Conservation (phyloP, 2,888 invertebrate genomes). For the Parnassius smintheus region DNA sequence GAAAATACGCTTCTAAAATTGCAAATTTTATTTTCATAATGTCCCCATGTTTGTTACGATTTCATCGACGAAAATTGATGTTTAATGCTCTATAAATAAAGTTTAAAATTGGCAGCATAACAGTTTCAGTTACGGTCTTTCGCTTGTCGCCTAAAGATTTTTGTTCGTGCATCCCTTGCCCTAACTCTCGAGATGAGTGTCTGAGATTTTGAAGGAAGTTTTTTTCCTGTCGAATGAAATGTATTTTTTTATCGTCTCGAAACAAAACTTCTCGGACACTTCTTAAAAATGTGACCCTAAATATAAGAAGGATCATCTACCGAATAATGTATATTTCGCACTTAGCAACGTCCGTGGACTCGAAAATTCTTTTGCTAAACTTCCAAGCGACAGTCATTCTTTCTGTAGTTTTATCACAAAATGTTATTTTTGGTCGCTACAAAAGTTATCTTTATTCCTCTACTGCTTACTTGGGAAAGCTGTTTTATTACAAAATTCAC, state of each 20-base stretch:
- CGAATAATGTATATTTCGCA: conserved; percentile 7
- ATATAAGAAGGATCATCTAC: conserved; percentile 16
- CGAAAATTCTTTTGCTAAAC: neutral
- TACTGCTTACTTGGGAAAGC: no score
- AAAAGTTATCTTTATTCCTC: no score
- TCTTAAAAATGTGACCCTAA: conserved; percentile 24
- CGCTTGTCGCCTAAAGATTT: conserved; percentile 44
- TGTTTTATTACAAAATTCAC: no score
- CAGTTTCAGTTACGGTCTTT: conserved; percentile 28
- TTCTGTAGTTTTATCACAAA: neutral
- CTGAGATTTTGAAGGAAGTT: conserved; percentile 47
- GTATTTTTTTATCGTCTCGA: conserved; percentile 31
- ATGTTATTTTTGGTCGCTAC: neutral
- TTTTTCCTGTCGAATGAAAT: conserved; percentile 26
- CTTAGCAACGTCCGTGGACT: neutral
- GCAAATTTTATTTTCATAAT: conserved; percentile 18
- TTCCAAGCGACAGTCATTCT: neutral
- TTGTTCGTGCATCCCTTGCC: conserved; percentile 54
- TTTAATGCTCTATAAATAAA: conserved; percentile 35
- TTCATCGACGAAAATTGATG: conserved; percentile 14
- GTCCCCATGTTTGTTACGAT: conserved; percentile 6
- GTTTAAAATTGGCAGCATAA: conserved; percentile 42
- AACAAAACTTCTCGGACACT: conserved; percentile 31
- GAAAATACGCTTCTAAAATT: conserved; percentile 25
- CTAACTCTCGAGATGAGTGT: conserved; percentile 63